These are phyloP conservation scores for Neopipo cinnamomea DNA, from an alignment of 2,113 vertebrate species.

Conservation along the genomic window DNA sequence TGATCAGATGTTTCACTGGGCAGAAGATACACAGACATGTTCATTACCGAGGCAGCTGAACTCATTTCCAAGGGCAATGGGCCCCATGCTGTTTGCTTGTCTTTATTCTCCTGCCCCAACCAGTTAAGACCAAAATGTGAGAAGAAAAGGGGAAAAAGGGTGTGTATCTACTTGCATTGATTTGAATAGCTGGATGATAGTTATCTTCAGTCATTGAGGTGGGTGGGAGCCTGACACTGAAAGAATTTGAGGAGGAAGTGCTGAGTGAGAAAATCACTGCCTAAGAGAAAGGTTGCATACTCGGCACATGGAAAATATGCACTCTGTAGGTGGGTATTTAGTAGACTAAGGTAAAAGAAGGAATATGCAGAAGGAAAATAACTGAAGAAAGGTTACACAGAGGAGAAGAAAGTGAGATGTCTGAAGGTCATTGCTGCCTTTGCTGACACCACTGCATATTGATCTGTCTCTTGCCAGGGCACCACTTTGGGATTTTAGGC, in stretches of 20 bases:
- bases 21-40: neutral
- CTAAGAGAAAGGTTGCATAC: slow-evolving; percentile 34
- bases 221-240: slow-evolving; percentile 48
- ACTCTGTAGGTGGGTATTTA: slow-evolving; percentile 43
- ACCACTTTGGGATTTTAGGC: neutral
- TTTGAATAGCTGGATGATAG: slow-evolving; percentile 54
- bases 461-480: neutral
- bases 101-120: neutral
- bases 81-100: neutral
- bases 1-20: neutral
- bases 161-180: slow-evolving; percentile 49
- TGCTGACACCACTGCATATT: neutral
- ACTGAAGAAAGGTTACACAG: neutral
- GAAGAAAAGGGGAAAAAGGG: neutral
- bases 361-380: neutral
- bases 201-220: slow-evolving; percentile 53
- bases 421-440: neutral
- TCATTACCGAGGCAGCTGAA: neutral
- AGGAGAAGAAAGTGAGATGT: neutral
- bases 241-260: slow-evolving; percentile 64
- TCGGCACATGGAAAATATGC: slow-evolving; percentile 45
- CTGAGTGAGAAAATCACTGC: slow-evolving; percentile 59
- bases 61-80: neutral
- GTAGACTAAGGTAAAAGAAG: neutral
- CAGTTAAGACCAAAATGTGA: slow-evolving; percentile 16